Evolutionary conservation across 2,888 invertebrate genomes (phyloP), one percentile per base, ranked within the genome.

Genomic region (Choreutis nemorana): DNA sequence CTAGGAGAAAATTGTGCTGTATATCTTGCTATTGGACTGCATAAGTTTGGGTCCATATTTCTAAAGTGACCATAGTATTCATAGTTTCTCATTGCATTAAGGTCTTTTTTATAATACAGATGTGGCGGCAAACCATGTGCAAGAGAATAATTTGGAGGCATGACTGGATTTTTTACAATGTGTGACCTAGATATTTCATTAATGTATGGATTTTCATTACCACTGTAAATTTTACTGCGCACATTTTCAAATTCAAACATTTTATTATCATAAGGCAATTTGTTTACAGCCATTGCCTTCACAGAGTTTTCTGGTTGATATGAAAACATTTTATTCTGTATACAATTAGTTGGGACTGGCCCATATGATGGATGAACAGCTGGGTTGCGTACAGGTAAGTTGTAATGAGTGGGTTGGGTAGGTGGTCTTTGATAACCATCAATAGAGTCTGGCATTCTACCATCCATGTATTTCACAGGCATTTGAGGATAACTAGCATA

Each of bases 1-100:
- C 56, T 68, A 2, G 79, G 70, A 23, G 79, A 75, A 55, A 67
- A 79, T 26, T 73, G 65, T 34, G 71, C 48, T 31, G 65, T 56
- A 37, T 68, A 51, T 40, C 65, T 56, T 31, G 60, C 45, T 34
- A 70, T 44, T 32, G 63, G 42, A 40, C 58, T 55, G 44, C 57
- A 61, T 21, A 56, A 37, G 44, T 55, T 54, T 35, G 59, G 64
- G 30, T 73, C 71, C 36, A 60, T 42, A 46, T 55, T 60, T 41
- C 65, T 66, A 40, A 46, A 55, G 37, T 65, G 64, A 28, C 58
- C 39, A 40, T 62, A 15, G 48, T 64, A 64, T 20, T 77, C 75
- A 58, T 56, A 66, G 30, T 51, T 54, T 57, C 64, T 72, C 11
- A 60, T 34, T 29, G 48, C 35, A 30, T 48, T 39, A 41, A 42